Base-by-base conservation (phyloP, 2,888 invertebrate genomes). In the Xestia ashworthii region DNA sequence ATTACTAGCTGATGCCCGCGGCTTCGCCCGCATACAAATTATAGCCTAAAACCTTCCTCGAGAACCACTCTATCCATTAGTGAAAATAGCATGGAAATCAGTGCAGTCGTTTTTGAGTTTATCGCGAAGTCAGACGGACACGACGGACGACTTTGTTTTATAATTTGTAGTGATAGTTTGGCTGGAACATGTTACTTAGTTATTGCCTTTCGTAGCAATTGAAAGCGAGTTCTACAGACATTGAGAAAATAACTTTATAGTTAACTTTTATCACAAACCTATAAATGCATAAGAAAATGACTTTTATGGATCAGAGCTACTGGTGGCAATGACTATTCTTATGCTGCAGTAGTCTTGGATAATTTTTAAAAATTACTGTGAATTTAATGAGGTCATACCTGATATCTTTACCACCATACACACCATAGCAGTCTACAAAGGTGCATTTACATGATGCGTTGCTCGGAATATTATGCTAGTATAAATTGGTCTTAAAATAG, bases 401-500 rank as follows among this genome's bases (percentile, higher is more conserved):
- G n/a, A n/a, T n/a, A n/a, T n/a, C n/a, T n/a, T n/a, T n/a, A n/a
- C n/a, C 4, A 44, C 32, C 75, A 66, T 25, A 1, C 46, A n/a
- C 22, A 68, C 22, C 25, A 68, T 22, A 38, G 12, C 25, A 25
- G 16, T 38, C 67, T 38, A 53, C 1, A 48, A 25, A 64, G 16
- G 3, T 19, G 25, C 22, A 41, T 38, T 46, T 62, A 44, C 60
- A 25, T 44, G 38, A 48, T 25, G 8, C 53, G 32, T n/a, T 25
- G 12, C n/a, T 68, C 14, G 5, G 50, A 76, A 70, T 78, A 58
- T 44, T 22, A 71, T 60, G 38, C 71, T 60, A 22, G 22, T 71
- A 78, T 66, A 60, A 79, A 78, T 78, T 66, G 44, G 16, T 58
- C 50, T 25, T 25, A 44, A 79, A 79, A 79, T 71, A 79, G 65